Evolutionary conservation across 2,113 vertebrate genomes (phyloP), one percentile per base, ranked within the genome.

Genomic region (Notothenia coriiceps): DNA sequence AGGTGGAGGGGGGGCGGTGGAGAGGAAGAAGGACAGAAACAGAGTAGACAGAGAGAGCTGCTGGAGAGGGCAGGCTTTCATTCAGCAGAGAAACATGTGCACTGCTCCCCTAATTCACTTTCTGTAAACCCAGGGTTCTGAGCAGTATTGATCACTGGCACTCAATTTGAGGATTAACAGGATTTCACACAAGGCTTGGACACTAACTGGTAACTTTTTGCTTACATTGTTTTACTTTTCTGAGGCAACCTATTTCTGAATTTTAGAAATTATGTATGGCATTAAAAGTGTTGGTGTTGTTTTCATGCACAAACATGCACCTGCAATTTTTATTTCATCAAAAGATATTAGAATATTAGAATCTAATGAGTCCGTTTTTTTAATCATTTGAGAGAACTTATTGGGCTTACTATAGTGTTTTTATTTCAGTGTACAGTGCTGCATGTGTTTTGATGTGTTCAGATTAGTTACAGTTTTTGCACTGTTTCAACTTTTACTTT

Each of bases 61-160:
- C 85, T 92, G 88, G 86, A 94, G 91, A 94, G 92, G 94, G 93
- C 91, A 94, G 93, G 92, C 94, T 90, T 90, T 93, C 88, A 94
- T 90, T 94, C 88, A 90, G 88, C 84, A 86, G 80, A 88, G 86
- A 86, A 94, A 94, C 94, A 94, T 91, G 91, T 95, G 93, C 88
- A 74, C 84, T 70, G 89, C 89, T 94, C 83, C 63, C 35, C 22
- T 86, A 81, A 81, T 87, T 59, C 88, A 90, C 72, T 90, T 88
- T 89, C 85, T 87, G 79, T 83, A 74, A 91, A 80, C 65, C 57
- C 78, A 66, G 80, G 50, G 55, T 83, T 84, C 79, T 79, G 86
- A 90, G 79, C 83, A 87, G 80, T 88, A 86, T 82, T 91, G 91
- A 90, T 89, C 77, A 89, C 75, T 74, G 77, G 70, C 86, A 86